These are phyloP conservation scores for Podarcis lilfordi DNA, from an alignment of 2,797 vertebrate species.

Conservation along the genomic window DNA sequence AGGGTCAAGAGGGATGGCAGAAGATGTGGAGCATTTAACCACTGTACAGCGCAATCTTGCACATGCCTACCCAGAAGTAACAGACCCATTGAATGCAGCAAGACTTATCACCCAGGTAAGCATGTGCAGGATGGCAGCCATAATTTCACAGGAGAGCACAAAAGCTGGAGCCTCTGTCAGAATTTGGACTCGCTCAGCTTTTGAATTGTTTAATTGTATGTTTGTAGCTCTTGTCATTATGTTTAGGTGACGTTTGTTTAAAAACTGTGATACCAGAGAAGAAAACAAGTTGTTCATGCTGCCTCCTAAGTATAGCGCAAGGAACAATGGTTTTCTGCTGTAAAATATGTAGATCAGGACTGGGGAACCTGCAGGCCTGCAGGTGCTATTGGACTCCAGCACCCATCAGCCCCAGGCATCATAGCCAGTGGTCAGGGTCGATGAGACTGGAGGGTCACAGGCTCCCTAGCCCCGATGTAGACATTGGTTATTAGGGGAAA, in stretches of 20 bases:
- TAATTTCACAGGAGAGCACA: neutral
- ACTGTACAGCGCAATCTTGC: too few relatives aligned
- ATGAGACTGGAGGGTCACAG: too few relatives aligned
- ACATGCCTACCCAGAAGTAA: neutral
- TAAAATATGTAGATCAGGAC: too few relatives aligned
- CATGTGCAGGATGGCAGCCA: neutral
- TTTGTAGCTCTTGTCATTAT: neutral
- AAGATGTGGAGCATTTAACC: neutral
- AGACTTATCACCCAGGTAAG: neutral
- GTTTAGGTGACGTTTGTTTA: neutral
- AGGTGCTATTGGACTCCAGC: too few relatives aligned
- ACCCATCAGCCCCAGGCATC: too few relatives aligned
- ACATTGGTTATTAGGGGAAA: too few relatives aligned
- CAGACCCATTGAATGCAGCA: neutral
- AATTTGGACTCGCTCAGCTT: neutral
- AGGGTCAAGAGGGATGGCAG: too few relatives aligned
- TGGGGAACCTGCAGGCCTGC: too few relatives aligned
- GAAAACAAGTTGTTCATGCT: neutral
- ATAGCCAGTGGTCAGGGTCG: too few relatives aligned
- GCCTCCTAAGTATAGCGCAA: neutral
- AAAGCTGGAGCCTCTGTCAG: neutral
- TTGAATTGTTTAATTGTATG: neutral
- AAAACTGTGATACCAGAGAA: neutral
- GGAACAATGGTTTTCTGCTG: neutral
- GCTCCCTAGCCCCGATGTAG: too few relatives aligned